phyloP scores from a whole-genome alignment of 2,888 invertebrate genomes.

The Metalampra italica region DNA sequence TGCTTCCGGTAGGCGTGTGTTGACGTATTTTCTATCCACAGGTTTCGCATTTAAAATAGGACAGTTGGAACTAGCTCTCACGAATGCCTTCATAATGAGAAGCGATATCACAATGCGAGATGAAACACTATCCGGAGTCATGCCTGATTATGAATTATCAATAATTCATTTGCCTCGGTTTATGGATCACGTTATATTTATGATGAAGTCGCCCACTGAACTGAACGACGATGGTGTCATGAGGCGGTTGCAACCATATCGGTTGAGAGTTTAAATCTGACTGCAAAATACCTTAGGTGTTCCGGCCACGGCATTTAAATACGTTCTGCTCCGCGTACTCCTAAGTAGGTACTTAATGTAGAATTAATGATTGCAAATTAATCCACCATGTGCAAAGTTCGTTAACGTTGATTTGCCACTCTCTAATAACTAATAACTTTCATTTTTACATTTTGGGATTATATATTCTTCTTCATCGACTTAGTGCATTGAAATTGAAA shows the following conservation, averaged over 20 bases:
- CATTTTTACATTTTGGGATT: too few relatives aligned
- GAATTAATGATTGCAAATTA: slow-evolving; percentile 24
- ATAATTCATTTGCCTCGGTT: not conserved
- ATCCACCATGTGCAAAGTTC: slow-evolving; percentile 2
- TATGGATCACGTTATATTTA: not conserved
- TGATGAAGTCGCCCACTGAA: not conserved
- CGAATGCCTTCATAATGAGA: not conserved
- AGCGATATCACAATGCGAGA: not conserved
- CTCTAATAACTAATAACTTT: too few relatives aligned
- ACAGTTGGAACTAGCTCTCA: not conserved
- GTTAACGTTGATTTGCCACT: too few relatives aligned
- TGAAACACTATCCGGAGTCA: not conserved
- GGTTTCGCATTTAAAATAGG: not conserved
- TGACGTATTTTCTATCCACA: not conserved
- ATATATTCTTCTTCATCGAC: too few relatives aligned
- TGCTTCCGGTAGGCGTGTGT: too few relatives aligned
- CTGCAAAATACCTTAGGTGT: slow-evolving; percentile 8
- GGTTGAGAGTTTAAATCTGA: slow-evolving; percentile 7
- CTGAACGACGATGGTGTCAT: not conserved
- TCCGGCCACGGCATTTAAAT: slow-evolving; percentile 9
- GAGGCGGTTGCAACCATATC: not conserved
- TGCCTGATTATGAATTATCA: not conserved
- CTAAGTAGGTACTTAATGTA: slow-evolving; percentile 18
- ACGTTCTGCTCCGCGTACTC: slow-evolving; percentile 14
- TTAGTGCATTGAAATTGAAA: too few relatives aligned